Conservation (phyloP, 2,888 invertebrate species). For the Cheilosia vernalis region DNA sequence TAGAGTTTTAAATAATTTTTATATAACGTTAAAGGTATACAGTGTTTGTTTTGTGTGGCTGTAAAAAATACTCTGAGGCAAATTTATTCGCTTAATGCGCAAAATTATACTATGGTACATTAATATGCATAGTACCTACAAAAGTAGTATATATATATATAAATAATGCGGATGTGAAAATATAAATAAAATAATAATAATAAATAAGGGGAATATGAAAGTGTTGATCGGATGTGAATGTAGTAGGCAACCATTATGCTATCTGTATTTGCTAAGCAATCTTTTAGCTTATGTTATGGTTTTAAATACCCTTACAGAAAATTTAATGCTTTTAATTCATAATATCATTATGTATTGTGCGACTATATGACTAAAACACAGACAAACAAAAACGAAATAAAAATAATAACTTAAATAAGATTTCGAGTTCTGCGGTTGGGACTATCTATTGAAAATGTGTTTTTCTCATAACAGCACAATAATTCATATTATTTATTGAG, state of each 20-base stretch:
- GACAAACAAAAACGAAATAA: constrained; percentile 19
- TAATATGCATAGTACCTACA: too few relatives aligned
- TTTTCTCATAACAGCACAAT: neutral
- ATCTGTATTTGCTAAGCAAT: constrained; percentile 1
- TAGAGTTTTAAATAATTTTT: neutral
- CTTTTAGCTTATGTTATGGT: neutral
- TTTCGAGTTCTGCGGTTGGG: neutral
- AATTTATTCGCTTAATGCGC: neutral
- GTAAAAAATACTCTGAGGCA: constrained; percentile 40
- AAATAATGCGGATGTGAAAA: neutral
- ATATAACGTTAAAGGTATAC: neutral
- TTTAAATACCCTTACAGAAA: constrained; percentile 1
- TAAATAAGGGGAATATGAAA: constrained; percentile 24
- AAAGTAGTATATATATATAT: too few relatives aligned
- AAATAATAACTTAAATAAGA: neutral
- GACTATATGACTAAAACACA: constrained; percentile 36
- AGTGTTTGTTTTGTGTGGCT: constrained; percentile 27
- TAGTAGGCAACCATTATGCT: constrained; percentile 1
- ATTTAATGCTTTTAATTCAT: neutral
- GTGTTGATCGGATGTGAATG: constrained; percentile 52
- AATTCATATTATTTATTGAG: too few relatives aligned
- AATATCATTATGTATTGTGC: constrained; percentile 33
- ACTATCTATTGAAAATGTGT: neutral
- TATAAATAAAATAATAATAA: constrained; percentile 9
- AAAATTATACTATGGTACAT: too few relatives aligned